Conservation (phyloP, 1,140 invertebrate genomes). For the Trinorchestia longiramus region DNA sequence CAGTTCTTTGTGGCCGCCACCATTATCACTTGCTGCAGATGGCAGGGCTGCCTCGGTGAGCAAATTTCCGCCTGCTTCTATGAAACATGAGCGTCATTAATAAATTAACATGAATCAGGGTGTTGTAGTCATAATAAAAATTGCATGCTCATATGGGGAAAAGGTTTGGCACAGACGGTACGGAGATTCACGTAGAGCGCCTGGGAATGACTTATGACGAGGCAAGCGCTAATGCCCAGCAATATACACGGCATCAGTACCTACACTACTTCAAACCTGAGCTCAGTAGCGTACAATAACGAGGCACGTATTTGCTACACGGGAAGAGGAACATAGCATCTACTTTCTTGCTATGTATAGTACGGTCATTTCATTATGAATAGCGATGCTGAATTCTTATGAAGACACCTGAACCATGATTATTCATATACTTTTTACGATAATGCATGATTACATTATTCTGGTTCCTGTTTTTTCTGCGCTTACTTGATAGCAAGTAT, state of each 20-base stretch:
- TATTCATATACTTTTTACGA: not conserved
- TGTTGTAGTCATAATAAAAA: not conserved
- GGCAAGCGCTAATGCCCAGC: not conserved
- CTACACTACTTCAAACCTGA: not conserved
- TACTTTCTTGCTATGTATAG: not conserved
- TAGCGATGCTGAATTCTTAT: not conserved
- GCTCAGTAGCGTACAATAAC: not conserved
- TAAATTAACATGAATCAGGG: not conserved
- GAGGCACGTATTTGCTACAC: not conserved
- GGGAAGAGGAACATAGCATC: not conserved
- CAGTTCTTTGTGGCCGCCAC: not conserved
- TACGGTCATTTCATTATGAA: not conserved
- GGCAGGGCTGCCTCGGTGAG: not conserved
- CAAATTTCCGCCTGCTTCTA: not conserved
- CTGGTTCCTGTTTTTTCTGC: not conserved
- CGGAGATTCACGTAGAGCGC: not conserved
- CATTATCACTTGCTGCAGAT: not conserved
- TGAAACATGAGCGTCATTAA: not conserved
- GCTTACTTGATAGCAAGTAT: not conserved
- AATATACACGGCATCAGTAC: no score
- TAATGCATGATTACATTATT: not conserved
- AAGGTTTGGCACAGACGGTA: not conserved
- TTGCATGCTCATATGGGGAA: not conserved
- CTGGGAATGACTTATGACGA: not conserved
- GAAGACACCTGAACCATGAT: not conserved